Base-by-base conservation (phyloP, 2,113 vertebrate species). In the Callaeas wilsoni region DNA sequence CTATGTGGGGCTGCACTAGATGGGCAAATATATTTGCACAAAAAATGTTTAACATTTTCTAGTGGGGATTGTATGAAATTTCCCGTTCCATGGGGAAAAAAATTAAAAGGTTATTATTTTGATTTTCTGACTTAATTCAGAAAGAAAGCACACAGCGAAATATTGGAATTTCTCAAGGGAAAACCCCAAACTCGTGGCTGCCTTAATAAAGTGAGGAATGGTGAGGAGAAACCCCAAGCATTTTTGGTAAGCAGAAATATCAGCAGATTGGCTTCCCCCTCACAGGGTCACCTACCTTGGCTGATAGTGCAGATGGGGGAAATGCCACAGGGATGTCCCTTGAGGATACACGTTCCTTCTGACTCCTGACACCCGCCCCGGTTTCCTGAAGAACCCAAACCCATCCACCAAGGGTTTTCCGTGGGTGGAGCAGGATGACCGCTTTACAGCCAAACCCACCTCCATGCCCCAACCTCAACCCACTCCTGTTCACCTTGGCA, bases 131-230 rank as follows among this genome's bases (percentile, higher is more conserved):
- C 77, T 82, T 49, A 11, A n/a, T 49, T 73, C 30, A 80, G 25
- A 76, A 76, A 44, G 62, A 93, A 93, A 87, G 74, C 44, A n/a
- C 49, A 22, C 6, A 29, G 33, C 25, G 68, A 91, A 91, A 92
- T 44, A 52, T 0, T 35, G 22, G 62, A 33, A 88, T 88, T 79
- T 92, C 79, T 87, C 63, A 42, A 42, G 67, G 71, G 86, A 77
- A 83, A 95, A 33, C 8, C 22, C 39, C 55, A 57, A 47, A 62
- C 23, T 84, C 41, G 70, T 63, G 81, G 10, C 29, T 5, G 1
- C 63, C 10, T n/a, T 50, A 70, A 52, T 16, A 29, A 85, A 8
- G 6, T 1, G 6, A 86, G 46, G 50, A 87, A 77, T 17, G 23
- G 39, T 0, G 8, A 39, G 21, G 8, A 89, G 80, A 92, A 89